phyloP scores from a whole-genome alignment of 2,888 invertebrate genomes.

The Lycia hirtaria region DNA sequence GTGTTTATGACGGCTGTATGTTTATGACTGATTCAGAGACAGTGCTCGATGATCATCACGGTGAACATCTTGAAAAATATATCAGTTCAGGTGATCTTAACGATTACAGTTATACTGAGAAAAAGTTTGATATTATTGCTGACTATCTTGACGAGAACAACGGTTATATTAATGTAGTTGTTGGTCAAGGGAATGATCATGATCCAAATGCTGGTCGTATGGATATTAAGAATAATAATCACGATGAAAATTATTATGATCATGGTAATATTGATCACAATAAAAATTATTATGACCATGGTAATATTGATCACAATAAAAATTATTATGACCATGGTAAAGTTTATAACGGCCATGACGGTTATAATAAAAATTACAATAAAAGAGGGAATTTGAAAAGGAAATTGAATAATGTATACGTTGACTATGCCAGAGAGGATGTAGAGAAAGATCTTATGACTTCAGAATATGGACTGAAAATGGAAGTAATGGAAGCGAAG shows the following conservation, averaged over 20 bases:
- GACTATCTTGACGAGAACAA: no score
- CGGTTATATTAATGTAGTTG: neutral
- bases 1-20: constrained; percentile 56
- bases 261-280: neutral
- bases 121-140: no score
- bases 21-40: constrained; percentile 48
- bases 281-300: neutral
- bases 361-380: neutral
- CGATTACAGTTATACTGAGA: neutral
- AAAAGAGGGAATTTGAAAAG: no score
- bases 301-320: neutral
- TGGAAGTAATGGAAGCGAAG: neutral
- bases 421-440: constrained; percentile 46
- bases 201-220: no score
- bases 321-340: constrained; percentile 1
- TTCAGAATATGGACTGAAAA: constrained; percentile 5
- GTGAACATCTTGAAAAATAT: neutral
- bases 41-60: constrained; percentile 34
- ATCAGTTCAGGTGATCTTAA: neutral
- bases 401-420: neutral
- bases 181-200: neutral
- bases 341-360: neutral
- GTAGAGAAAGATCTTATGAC: constrained; percentile 35
- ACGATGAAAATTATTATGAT: constrained; percentile 38
- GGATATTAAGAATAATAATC: no score